Evolutionary conservation across 2,113 vertebrate species (phyloP).

Genomic region (Capricornis sumatraensis): DNA sequence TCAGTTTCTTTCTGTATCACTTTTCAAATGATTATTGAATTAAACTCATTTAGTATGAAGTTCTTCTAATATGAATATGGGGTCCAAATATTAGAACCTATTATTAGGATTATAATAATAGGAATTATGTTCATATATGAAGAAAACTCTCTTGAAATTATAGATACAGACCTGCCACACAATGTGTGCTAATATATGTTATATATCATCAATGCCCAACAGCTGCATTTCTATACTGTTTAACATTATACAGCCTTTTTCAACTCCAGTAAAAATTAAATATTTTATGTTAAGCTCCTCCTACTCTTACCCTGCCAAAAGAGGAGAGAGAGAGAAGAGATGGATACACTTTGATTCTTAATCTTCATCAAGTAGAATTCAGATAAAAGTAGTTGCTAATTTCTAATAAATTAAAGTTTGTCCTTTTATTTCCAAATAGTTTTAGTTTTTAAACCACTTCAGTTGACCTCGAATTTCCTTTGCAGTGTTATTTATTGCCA

Average conservation of each 20-base stretch:
- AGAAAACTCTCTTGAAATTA: not conserved
- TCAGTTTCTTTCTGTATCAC: not conserved
- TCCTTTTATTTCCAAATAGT: conserved; percentile 59
- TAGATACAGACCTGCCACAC: not conserved
- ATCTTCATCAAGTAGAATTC: conserved; percentile 74
- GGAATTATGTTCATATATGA: conserved; percentile 1
- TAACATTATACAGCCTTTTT: not conserved
- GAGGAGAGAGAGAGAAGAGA: conserved; percentile 22
- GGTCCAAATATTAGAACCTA: not conserved
- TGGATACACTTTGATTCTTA: conserved; percentile 67
- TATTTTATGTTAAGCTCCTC: not conserved
- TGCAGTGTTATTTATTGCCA: conserved; percentile 70
- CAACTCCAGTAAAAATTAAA: not conserved
- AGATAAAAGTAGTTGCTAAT: conserved; percentile 77
- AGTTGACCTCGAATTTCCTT: conserved; percentile 72
- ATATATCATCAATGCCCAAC: conserved; percentile 55
- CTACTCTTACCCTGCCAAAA: not conserved
- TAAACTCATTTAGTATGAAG: conserved; percentile 56
- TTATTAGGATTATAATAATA: not conserved
- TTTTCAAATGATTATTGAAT: conserved; percentile 48
- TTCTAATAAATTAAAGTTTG: conserved; percentile 73
- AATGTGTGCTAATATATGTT: conserved; percentile 37
- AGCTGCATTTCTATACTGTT: not conserved
- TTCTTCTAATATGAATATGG: not conserved
- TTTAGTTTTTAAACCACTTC: conserved; percentile 28